Conservation (phyloP, 1,140 invertebrate genomes). For the Palaemon carinicauda region DNA sequence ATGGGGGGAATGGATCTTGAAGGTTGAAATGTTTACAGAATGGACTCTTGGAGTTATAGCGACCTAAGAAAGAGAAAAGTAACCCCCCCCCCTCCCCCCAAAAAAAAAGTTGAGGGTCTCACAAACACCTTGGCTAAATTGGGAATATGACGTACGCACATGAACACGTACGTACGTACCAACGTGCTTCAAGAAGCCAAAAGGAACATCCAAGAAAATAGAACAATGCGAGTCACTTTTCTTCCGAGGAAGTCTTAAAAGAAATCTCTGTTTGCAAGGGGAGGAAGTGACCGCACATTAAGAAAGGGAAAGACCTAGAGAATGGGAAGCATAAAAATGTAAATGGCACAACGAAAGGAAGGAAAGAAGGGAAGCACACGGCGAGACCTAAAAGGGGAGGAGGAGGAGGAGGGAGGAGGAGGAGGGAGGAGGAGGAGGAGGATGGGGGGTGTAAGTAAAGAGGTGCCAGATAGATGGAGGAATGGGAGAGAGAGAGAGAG, state of each 20-base stretch:
- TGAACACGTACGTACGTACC: not conserved
- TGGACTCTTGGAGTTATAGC: no score
- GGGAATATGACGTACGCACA: not conserved
- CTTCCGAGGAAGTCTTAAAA: no score
- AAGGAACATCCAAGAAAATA: no score
- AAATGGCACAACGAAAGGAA: not conserved
- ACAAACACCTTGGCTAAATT: not conserved
- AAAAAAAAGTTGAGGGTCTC: not conserved
- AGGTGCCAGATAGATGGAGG: no score
- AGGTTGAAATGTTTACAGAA: not conserved
- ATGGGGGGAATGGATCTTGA: not conserved
- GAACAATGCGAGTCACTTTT: no score
- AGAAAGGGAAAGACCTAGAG: not conserved
- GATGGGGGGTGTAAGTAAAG: no score
- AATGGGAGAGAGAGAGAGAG: no score
- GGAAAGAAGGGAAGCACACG: no score
- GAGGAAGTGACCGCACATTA: not conserved
- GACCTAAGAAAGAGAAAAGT: not conserved
- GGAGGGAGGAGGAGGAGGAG: no score
- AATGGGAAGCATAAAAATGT: not conserved
- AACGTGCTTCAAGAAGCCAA: no score
- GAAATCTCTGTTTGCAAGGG: not conserved
- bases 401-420: not conserved
- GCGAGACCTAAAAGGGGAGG: not conserved
- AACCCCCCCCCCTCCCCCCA: no score